Base-by-base conservation (phyloP, 2,888 invertebrate genomes). In the Aleiodes alternator region DNA sequence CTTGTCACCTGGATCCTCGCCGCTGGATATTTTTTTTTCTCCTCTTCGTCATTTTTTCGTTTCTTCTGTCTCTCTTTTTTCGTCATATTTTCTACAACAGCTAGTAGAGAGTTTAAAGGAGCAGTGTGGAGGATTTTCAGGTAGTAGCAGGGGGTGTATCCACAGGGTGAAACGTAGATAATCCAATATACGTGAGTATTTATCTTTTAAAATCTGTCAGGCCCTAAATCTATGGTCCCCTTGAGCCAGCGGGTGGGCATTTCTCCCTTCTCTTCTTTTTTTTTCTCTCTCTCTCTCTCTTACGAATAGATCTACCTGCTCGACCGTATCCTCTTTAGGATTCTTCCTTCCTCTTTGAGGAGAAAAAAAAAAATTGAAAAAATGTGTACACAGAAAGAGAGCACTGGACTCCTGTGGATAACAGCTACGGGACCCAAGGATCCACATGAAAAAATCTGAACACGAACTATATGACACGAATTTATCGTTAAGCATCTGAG, bases 111-210 rank as follows among this genome's bases (percentile, higher is more conserved):
- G 75, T 75, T 76, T 77, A 64, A 75, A 50, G 75, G 76, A 70
- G 78, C 73, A 71, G 78, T 74, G 72, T 8, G 71, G 64, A 71
- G 76, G 56, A 64, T 50, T 23, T 77, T 78, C 80, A 81, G 80
- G 79, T 80, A 80, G 79, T 80, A 75, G 79, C 77, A 77, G 79
- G 76, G 76, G 80, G 80, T 69, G 80, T 70, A 69, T 72, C 61
- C 71, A 23, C 23, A 64, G 51, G 73, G 69, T 72, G 73, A 75
- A 76, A 76, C 69, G 74, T 68, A 80, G 80, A 81, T 83, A 80
- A 83, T 81, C 80, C 79, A 79, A 82, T 82, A 80, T 80, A 80
- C 77, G 76, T 72, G 77, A 77, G 72, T 81, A 82, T 83, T 82
- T 81, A 82, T 83, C 83, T 80, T 80, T 78, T 76, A 57, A 78